Evolutionary conservation across 2,113 vertebrate species (phyloP), one percentile per base, ranked within the genome.

Genomic region (Pandion haliaetus): DNA sequence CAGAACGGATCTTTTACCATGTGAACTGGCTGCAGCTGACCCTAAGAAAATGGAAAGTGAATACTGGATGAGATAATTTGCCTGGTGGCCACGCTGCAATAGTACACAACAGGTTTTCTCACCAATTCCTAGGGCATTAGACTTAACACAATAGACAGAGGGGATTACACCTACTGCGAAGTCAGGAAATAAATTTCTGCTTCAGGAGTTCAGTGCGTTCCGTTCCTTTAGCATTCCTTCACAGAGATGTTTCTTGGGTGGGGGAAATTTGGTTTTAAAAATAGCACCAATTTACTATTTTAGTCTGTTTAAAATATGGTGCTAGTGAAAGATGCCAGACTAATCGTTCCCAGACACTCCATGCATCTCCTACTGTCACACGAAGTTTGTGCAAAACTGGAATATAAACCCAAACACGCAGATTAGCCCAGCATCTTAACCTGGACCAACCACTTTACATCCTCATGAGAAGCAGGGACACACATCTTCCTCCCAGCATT

Each of bases 231-330:
- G 70, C 50, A 12, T 29, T 93, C 90, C 74, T 55, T 34, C 59
- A 34, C 42, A 76, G 95, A 80, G 73, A 77, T n/a, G 70, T 38
- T 50, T 67, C 70, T 55, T 62, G n/a, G n/a, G n/a, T n/a, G 20
- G 70, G 18, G 55, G 5, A 20, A 31, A 72, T 42, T 72, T 38
- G 24, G 10, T 17, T 66, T 67, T 83, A 85, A 95, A 90, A 96
- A 94, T 79, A 92, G 79, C 76, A 59, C 44, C 10, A 49, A 90
- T 88, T 88, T 49, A 57, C 90, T 90, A 79, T 88, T 95, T 88
- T 49, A 58, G 76, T 34, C 88, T 47, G 58, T 3, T 86, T 94
- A 70, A 92, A 94, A 92, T 54, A 83, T 69, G 86, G 62, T 14
- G 40, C 76, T 42, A 57, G 71, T 12, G n/a, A 72, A 83, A 81